Percentiles rank a stretch among this genome's conserved stretches.
These are phyloP conservation scores for Drosophila bocki DNA, from an alignment of 1,140 invertebrate genomes.

Conservation along the genomic window DNA sequence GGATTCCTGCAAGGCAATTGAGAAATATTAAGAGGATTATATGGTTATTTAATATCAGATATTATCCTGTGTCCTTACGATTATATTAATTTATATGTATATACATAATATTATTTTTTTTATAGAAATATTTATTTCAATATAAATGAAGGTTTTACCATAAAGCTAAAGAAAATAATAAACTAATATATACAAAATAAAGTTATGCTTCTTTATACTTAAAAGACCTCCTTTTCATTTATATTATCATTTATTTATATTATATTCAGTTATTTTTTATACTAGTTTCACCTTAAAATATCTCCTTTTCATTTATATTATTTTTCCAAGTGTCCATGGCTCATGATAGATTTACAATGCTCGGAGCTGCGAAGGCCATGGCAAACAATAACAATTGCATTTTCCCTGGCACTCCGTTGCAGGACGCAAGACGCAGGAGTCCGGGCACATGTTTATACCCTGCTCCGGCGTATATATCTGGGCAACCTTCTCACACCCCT, in stretches of 20 bases:
- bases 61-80: neutral
- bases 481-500: neutral
- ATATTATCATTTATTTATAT: neutral
- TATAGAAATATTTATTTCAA: neutral
- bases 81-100: neutral
- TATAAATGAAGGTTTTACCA: neutral
- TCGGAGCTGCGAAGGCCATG: constrained; percentile 38
- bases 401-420: constrained; percentile 50
- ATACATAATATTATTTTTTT: neutral
- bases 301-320: neutral
- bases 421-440: constrained; percentile 32
- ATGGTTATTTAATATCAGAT: neutral
- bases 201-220: neutral
- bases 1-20: neutral
- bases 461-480: constrained; percentile 25
- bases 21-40: neutral
- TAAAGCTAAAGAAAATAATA: neutral
- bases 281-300: neutral
- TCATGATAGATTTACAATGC: constrained; percentile 47
- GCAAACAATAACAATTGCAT: constrained; percentile 60
- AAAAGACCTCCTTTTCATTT: neutral
- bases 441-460: constrained; percentile 53
- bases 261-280: neutral
- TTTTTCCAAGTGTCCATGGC: constrained; percentile 19
- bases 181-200: too few relatives aligned